Percentiles rank a stretch among this genome's conserved stretches.
These are phyloP conservation scores for Brachyalestes nurse DNA, from an alignment of 2,797 vertebrate species.

Conservation along the genomic window DNA sequence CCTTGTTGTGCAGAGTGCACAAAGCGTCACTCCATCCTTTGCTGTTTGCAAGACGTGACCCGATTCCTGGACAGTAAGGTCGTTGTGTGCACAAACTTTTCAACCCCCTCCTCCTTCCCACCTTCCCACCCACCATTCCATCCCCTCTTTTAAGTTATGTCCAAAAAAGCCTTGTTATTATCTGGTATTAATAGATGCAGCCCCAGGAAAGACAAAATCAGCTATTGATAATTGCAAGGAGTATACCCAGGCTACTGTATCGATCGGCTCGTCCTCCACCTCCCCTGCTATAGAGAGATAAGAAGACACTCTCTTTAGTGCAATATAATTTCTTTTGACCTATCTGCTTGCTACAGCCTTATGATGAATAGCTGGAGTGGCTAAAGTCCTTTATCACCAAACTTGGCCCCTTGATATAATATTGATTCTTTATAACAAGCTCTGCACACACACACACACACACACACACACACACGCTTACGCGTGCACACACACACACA, in stretches of 20 bases:
- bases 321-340: slow-evolving; percentile 99
- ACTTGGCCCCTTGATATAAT: slow-evolving; percentile 99
- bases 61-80: slow-evolving; percentile 70
- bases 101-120: background rate
- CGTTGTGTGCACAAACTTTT: slow-evolving; percentile 71
- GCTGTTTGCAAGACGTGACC: background rate
- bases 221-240: slow-evolving; percentile 99
- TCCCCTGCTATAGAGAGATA: slow-evolving; percentile 97
- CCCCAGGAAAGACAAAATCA: slow-evolving; percentile 93
- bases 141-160: slow-evolving; percentile 71
- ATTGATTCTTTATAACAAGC: slow-evolving; percentile 99
- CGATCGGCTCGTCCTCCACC: slow-evolving; percentile 98
- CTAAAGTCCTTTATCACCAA: slow-evolving; percentile 99
- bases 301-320: slow-evolving; percentile 99
- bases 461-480: slow-evolving; percentile 71
- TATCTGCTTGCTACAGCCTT: slow-evolving; percentile 99
- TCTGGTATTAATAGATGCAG: slow-evolving; percentile 97
- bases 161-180: slow-evolving; percentile 89
- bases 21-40: background rate
- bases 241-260: slow-evolving; percentile 96
- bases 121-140: slow-evolving; percentile 45
- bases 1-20: background rate
- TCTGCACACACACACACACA: slow-evolving; percentile 84
- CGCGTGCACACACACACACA: slow-evolving; percentile 60
- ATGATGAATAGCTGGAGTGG: slow-evolving; percentile 99